A percentile compares a stretch with the other conserved stretches of the same genome.
Conservation (phyloP, 1,140 invertebrate genomes). For the Melanaphis sacchari region DNA sequence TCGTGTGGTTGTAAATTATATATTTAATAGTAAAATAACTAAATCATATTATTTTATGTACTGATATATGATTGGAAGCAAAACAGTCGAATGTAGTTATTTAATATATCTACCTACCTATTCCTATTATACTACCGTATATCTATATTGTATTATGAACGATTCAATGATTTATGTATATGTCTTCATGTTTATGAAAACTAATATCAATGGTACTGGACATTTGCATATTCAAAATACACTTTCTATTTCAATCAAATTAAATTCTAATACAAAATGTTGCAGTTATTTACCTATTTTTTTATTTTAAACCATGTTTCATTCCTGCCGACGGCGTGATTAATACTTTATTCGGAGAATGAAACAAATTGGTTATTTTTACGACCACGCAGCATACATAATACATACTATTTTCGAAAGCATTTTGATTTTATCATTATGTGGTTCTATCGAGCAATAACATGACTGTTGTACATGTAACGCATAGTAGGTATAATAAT, state of each 20-base stretch:
- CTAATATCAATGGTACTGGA: neutral
- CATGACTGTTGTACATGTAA: neutral
- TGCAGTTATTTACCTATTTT: neutral
- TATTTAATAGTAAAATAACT: too few species aligned
- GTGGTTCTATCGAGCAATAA: neutral
- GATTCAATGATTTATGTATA: too few species aligned
- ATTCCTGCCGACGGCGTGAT: neutral
- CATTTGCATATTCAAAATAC: neutral
- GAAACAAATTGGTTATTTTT: slow-evolving; percentile 1
- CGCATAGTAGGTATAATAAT: neutral
- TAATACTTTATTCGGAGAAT: neutral
- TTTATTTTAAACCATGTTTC: neutral
- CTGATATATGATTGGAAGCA: too few species aligned
- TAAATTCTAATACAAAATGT: neutral
- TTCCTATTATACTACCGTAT: too few species aligned
- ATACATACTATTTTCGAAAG: neutral
- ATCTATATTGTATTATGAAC: too few species aligned
- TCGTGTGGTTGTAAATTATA: too few species aligned
- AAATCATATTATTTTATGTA: too few species aligned
- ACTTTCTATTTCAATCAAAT: neutral
- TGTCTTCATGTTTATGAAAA: neutral
- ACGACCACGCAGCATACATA: neutral
- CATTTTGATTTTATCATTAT: neutral
- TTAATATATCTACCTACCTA: too few species aligned
- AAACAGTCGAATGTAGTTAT: too few species aligned